A percentile compares a stretch with the other conserved stretches of the same genome.
phyloP scores from a whole-genome alignment of 2,113 vertebrate genomes.

The Hassar affinis region DNA sequence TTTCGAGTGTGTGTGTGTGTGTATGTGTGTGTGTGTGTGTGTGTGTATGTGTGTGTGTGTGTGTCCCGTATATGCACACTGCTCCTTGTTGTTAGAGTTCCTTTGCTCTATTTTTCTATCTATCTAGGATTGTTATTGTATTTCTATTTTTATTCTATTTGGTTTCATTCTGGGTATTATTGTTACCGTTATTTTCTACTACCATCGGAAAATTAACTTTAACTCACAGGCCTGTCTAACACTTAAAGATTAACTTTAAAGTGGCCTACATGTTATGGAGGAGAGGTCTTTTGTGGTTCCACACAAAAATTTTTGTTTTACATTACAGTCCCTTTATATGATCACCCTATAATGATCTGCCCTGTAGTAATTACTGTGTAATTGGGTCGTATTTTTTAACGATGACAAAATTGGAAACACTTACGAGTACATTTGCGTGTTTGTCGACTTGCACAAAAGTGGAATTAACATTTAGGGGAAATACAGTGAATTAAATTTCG shows the following conservation, averaged over 20 bases:
- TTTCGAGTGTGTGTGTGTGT: conserved; percentile 34
- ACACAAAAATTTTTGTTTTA: conserved; percentile 12
- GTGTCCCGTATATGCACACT: conserved; percentile 59
- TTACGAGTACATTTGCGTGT: neutral
- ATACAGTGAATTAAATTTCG: conserved; percentile 4
- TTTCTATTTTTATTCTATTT: conserved; percentile 68
- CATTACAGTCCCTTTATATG: conserved; percentile 5
- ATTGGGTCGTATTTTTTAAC: conserved; percentile 39
- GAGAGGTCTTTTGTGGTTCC: conserved; percentile 44
- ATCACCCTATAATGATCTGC: conserved; percentile 3
- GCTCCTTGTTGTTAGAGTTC: conserved; percentile 68
- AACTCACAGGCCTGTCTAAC: conserved; percentile 49
- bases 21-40: conserved; percentile 1
- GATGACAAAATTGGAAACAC: conserved; percentile 27
- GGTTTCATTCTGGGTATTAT: conserved; percentile 58
- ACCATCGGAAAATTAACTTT: conserved; percentile 53
- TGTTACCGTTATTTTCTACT: conserved; percentile 58
- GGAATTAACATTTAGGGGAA: neutral
- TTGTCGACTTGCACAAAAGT: neutral
- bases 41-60: neutral
- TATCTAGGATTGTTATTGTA: conserved; percentile 69
- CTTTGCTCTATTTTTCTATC: conserved; percentile 82
- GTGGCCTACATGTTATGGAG: conserved; percentile 46
- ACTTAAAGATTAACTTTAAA: conserved; percentile 39
- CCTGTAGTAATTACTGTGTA: neutral